Base-by-base conservation (phyloP, 2,888 invertebrate genomes). In the Serrognathus titanus region DNA sequence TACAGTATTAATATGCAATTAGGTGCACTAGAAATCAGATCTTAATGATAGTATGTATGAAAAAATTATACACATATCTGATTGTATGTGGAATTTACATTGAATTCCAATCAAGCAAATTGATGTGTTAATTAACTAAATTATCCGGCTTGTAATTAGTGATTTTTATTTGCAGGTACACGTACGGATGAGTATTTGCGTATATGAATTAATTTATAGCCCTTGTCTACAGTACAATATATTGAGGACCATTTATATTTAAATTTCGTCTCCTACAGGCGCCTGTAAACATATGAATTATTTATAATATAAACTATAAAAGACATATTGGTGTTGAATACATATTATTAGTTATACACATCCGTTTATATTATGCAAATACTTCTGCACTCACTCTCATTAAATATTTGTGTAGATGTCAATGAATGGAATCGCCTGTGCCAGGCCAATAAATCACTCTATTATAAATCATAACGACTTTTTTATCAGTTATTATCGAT, bases 381-480 rank as follows among this genome's bases (percentile, higher is more conserved):
- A 43, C 16, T 43, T 43, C 20, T 20, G 43, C 43, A 16, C 12
- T 10, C 43, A 11, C 10, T 16, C 43, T 43, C 20, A 43, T 43
- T 43, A 43, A 43, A 43, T 43, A 43, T 43, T 43, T 43, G 43
- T 43, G 20, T 43, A 43, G 20, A 43, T 43, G 10, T 43, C 10
- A 9, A 16, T 43, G 16, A 43, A 11, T 43, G n/a, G 20, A 10
- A 43, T 16, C 13, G 43, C 10, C 12, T 43, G 43, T 43, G 20
- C 12, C 43, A 16, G 20, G 16, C 43, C 43, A 49, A 49, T 49
- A 49, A 49, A 49, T 49, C 49, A 38, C 11, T 37, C 49, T 20
- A 8, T 49, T 37, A 49, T 49, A 49, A 49, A 49, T 49, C 49
- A 49, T 49, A 36, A 37, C 37, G 49, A 37, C 36, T 36, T 48